Evolutionary conservation across 2,113 vertebrate genomes (phyloP).

Genomic region (Pluvianellus socialis): DNA sequence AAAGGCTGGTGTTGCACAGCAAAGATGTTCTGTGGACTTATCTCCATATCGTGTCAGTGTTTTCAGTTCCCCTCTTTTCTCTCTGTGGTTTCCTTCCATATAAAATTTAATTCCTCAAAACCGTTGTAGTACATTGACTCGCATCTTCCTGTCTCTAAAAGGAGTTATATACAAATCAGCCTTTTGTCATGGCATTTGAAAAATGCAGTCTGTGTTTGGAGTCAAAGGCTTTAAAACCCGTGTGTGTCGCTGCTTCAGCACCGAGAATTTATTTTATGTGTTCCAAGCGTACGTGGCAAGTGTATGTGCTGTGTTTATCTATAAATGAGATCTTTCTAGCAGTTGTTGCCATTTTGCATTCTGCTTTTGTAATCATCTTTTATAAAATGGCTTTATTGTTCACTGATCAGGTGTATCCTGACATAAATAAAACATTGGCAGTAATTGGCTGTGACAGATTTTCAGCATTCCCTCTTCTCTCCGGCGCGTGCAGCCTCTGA

Average conservation of each 20-base stretch:
- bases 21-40: not conserved
- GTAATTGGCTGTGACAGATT: slow-evolving; percentile 79
- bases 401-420: slow-evolving; percentile 54
- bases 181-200: not conserved
- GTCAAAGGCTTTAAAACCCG: not conserved
- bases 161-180: accelerated
- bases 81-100: not conserved
- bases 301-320: not conserved
- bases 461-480: not conserved
- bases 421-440: slow-evolving; percentile 68
- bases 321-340: accelerated
- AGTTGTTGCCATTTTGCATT: slow-evolving; percentile 32
- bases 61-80: not conserved
- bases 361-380: slow-evolving; percentile 11
- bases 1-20: not conserved
- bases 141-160: not conserved
- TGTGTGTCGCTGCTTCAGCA: not conserved
- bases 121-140: not conserved
- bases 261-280: not conserved
- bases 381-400: slow-evolving; percentile 64
- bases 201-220: not conserved
- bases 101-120: not conserved
- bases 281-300: not conserved
- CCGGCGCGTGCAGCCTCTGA: slow-evolving; percentile 17
- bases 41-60: not conserved